These are phyloP conservation scores for Theonella swinhoei DNA, from an alignment of 37 sponge, comb jelly and placozoan genomes.

Conservation along the genomic window DNA sequence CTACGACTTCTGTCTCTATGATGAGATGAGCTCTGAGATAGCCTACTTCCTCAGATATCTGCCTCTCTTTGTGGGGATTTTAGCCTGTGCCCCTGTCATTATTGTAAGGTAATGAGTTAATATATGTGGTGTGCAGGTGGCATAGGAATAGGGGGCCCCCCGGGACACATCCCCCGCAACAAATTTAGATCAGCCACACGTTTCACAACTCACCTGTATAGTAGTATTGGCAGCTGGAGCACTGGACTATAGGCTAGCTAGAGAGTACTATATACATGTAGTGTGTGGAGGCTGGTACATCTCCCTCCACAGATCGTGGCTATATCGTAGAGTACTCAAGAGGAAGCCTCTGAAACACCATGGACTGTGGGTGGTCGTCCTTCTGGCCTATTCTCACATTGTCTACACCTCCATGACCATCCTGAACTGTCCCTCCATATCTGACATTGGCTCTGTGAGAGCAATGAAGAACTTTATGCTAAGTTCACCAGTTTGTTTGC, in stretches of 20 bases:
- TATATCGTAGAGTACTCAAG: background rate
- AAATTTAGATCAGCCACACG: too few species aligned
- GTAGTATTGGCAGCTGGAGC: too few species aligned
- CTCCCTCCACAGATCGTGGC: background rate
- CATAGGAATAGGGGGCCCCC: too few species aligned
- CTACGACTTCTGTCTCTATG: conserved; percentile 79
- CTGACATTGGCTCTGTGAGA: too few species aligned
- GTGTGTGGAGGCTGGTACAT: too few species aligned
- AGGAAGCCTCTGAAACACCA: conserved; percentile 14
- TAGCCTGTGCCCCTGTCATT: conserved; percentile 32
- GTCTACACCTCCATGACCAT: conserved; percentile 64
- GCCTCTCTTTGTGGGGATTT: conserved; percentile 44
- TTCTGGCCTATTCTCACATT: conserved; percentile 59
- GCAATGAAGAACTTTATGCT: too few species aligned
- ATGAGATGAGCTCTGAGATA: conserved; percentile 42
- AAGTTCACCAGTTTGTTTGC: too few species aligned
- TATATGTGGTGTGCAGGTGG: too few species aligned
- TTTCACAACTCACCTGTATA: too few species aligned
- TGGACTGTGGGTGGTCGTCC: conserved; percentile 65
- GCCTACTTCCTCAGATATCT: conserved; percentile 56
- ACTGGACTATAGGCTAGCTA: too few species aligned
- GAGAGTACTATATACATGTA: too few species aligned
- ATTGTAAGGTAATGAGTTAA: conserved; percentile 29
- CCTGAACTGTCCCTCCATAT: conserved; percentile 50
- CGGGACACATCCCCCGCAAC: too few species aligned